Conservation (phyloP, 2,113 vertebrate species). For the Abramis brama region DNA sequence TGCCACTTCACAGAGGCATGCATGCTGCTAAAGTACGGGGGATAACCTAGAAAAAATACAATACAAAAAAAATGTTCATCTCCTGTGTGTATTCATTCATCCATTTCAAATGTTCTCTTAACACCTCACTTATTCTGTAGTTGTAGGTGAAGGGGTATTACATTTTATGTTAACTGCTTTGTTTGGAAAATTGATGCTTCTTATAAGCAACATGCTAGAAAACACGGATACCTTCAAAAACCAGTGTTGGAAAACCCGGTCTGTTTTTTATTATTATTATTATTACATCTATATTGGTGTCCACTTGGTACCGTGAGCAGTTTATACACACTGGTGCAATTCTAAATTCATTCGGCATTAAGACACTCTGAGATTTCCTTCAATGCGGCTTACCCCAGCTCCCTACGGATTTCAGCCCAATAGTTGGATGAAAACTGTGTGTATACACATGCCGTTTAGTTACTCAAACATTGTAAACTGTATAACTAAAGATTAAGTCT, state of each 20-base stretch:
- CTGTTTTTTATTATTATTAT: background rate
- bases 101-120: background rate
- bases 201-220: background rate
- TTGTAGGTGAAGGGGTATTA: background rate
- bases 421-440: conserved; percentile 70
- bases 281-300: conserved; percentile 2
- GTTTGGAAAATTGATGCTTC: background rate
- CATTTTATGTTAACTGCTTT: background rate
- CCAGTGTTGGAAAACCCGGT: background rate
- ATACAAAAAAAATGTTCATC: background rate
- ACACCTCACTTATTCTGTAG: background rate
- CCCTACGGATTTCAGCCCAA: conserved; percentile 67
- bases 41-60: background rate
- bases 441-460: conserved; percentile 69
- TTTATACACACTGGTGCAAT: conserved; percentile 66
- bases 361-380: conserved; percentile 71
- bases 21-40: conserved; percentile 52
- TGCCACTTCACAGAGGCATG: conserved; percentile 64
- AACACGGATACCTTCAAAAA: background rate
- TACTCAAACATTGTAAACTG: conserved; percentile 80
- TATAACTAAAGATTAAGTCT: conserved; percentile 79
- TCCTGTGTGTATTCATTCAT: background rate
- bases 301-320: conserved; percentile 50
- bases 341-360: conserved; percentile 70
- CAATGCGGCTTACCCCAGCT: conserved; percentile 62